Evolutionary conservation across 2,888 invertebrate genomes (phyloP).

Genomic region (Pristionchus fissidentatus): DNA sequence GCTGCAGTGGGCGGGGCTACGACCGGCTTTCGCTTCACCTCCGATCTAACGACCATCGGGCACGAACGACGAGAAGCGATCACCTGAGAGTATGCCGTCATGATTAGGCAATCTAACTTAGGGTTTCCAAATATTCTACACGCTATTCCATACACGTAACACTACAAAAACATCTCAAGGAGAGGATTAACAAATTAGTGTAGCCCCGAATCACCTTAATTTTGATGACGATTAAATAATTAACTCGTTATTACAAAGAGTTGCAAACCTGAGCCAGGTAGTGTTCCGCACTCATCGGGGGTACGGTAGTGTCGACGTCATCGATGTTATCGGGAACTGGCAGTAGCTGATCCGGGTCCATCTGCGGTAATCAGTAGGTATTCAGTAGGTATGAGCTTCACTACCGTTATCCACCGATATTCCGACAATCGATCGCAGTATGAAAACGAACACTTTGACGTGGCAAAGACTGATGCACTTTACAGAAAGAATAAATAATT

Average conservation of each 20-base stretch:
- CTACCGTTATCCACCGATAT: not conserved
- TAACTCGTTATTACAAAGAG: too few species aligned
- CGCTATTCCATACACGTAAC: too few species aligned
- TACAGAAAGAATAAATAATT: not conserved
- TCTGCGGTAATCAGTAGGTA: not conserved
- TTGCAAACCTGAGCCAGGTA: constrained; percentile 51
- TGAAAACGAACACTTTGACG: constrained; percentile 11
- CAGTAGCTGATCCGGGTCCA: constrained; percentile 44
- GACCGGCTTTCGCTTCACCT: not conserved
- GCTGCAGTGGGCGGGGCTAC: not conserved
- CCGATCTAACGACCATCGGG: constrained; percentile 11
- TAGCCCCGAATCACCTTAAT: too few species aligned
- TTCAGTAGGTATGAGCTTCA: not conserved
- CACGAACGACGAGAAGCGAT: constrained; percentile 17
- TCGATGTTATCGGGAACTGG: constrained; percentile 48
- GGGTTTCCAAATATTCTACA: not conserved
- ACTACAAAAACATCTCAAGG: too few species aligned
- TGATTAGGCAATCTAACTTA: not conserved
- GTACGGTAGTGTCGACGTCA: constrained; percentile 46
- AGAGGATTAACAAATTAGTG: too few species aligned
- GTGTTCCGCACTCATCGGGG: constrained; percentile 52
- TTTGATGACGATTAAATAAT: too few species aligned
- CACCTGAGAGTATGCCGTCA: not conserved
- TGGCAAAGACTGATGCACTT: not conserved
- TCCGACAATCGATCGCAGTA: not conserved